Percentiles rank a stretch among this genome's conserved stretches.
These are phyloP conservation scores for Xerus inauris DNA, from an alignment of 2,113 vertebrate genomes.

Conservation along the genomic window DNA sequence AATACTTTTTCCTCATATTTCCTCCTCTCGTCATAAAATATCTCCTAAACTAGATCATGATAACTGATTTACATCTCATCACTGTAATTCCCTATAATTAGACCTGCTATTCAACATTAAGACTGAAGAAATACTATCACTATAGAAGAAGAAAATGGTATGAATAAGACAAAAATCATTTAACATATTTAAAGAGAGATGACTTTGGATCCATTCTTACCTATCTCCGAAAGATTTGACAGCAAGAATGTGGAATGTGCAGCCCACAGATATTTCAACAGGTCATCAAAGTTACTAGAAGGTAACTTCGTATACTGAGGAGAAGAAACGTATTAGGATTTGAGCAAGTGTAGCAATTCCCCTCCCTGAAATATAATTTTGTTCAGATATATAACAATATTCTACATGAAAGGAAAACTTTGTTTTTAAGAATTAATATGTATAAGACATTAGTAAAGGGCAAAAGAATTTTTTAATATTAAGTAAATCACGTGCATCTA, in stretches of 20 bases:
- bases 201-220: slow-evolving; percentile 67
- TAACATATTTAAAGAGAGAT: neutral
- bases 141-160: neutral
- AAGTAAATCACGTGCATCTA: neutral
- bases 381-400: neutral
- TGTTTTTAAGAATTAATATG: neutral
- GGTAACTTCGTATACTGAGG: slow-evolving; percentile 23
- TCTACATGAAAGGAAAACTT: neutral
- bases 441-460: neutral
- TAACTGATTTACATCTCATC: neutral
- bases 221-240: slow-evolving; percentile 76
- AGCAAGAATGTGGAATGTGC: slow-evolving; percentile 77
- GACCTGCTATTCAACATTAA: neutral
- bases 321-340: neutral
- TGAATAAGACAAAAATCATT: neutral
- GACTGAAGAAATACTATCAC: neutral
- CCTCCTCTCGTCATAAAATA: neutral
- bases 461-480: neutral
- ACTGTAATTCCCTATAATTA: neutral
- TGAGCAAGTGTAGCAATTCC: neutral
- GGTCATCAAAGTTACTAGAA: slow-evolving; percentile 76
- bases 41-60: neutral
- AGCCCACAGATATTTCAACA: slow-evolving; percentile 80
- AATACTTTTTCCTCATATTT: neutral
- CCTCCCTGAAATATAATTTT: neutral